phyloP scores from a whole-genome alignment of 2,113 vertebrate genomes.

The Odocoileus virginianus region DNA sequence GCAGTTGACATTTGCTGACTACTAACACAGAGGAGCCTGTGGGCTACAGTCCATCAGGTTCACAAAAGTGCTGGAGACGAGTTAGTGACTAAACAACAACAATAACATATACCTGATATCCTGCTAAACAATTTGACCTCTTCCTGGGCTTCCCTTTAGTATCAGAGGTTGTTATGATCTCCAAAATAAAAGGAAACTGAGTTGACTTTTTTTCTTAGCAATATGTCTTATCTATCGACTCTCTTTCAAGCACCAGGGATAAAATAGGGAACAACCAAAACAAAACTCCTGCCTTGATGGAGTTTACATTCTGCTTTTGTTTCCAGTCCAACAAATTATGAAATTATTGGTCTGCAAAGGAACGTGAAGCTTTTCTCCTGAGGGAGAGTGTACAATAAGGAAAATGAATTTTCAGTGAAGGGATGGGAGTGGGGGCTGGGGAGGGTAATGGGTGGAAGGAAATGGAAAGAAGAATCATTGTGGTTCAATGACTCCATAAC shows the following conservation, averaged over 20 bases:
- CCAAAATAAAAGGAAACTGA: background rate
- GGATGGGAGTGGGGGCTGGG: accelerated
- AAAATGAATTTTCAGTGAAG: background rate
- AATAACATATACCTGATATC: background rate
- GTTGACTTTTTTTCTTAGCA: background rate
- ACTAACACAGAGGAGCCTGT: background rate
- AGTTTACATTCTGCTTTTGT: background rate
- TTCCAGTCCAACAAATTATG: background rate
- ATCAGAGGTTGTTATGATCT: background rate
- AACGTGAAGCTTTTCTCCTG: background rate
- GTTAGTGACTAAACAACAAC: background rate
- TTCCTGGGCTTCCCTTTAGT: background rate
- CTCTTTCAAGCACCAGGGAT: background rate
- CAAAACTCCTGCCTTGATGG: background rate
- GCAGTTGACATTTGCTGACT: background rate
- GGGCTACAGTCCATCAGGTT: background rate
- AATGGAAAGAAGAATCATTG: background rate
- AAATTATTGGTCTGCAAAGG: background rate
- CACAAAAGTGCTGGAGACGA: background rate
- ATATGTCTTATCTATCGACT: background rate
- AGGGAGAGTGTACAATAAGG: background rate
- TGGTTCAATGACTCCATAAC: background rate
- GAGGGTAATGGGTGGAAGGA: background rate
- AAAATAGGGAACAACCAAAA: background rate
- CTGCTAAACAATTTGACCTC: background rate